Percentiles rank a stretch among this genome's conserved stretches.
These are phyloP conservation scores for Streblospio benedicti DNA, from an alignment of 1,140 invertebrate genomes.

Conservation along the genomic window DNA sequence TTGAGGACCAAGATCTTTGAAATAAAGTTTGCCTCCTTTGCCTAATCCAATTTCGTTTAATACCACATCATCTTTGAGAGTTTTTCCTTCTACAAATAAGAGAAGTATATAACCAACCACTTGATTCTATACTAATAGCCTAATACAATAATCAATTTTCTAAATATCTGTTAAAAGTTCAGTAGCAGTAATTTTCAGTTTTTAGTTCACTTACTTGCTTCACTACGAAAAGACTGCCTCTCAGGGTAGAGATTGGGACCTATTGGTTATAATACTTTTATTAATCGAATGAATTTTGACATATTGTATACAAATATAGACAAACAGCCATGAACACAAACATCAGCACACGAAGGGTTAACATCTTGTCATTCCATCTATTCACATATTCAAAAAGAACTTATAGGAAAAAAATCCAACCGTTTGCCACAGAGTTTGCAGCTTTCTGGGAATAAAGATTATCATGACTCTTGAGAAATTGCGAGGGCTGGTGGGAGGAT, in stretches of 20 bases:
- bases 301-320: no score
- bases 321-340: no score
- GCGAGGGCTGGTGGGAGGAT: no score
- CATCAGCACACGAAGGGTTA: no score
- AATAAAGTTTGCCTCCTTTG: conserved; percentile 39
- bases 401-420: no score
- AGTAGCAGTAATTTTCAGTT: conserved; percentile 62
- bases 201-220: conserved; percentile 58
- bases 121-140: conserved; percentile 54
- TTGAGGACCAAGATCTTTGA: conserved; percentile 87
- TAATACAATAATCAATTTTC: conserved; percentile 3
- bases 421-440: no score
- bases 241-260: conserved; percentile 63
- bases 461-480: no score
- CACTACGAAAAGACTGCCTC: conserved; percentile 71
- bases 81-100: conserved; percentile 43
- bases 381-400: no score
- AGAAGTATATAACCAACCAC: conserved; percentile 60
- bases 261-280: no score
- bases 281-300: no score
- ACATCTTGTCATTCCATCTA: no score
- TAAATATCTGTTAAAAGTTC: conserved; percentile 26
- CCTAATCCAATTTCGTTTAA: conserved; percentile 36
- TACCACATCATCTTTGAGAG: conserved; percentile 43
- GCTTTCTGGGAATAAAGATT: no score